Base-by-base conservation (phyloP, 2,113 vertebrate species). In the Fulmarus glacialis region DNA sequence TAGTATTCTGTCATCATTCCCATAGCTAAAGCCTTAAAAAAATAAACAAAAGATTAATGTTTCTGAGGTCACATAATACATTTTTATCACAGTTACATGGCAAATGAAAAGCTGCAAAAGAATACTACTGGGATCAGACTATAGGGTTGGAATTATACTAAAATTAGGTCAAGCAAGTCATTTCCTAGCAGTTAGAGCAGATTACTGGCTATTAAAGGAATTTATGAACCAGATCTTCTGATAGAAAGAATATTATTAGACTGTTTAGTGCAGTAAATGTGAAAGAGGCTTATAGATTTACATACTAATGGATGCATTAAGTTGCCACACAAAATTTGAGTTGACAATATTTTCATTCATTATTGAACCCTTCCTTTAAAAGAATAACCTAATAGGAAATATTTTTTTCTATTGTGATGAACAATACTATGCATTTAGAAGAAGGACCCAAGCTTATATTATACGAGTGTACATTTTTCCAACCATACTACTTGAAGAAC, bases 1-100 rank as follows among this genome's bases (percentile, higher is more conserved):
- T 99, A 99, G 94, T 99, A 99, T 98, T 99, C 99, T 81, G 99
- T 99, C 99, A 99, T 99, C 99, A 99, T 99, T 90, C 99, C 99
- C 99, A 99, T 99, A 95, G 99, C 99, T 88, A 99, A 98, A 97
- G 99, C 99, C 99, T 99, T 93, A 86, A 96, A 97, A 98, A 97
- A 97, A 91, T 78, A 97, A 96, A 97, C 36, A 94, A 90, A 97
- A 85, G 96, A 90, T 95, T 95, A 98, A 97, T 97, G 43, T 95
- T 95, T 97, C 63, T 93, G 89, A 63, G 32, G 72, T 74, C 22
- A 93, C 29, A 79, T 72, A 97, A 70, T 60, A 67, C 59, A 81
- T 74, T 93, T 96, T 96, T 90, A 50, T 94, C 85, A 97, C 79
- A 56, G 52, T 59, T 58, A 78, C 64, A 92, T 66, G 26, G 82